phyloP scores from a whole-genome alignment of 2,888 invertebrate genomes.

The Bellardia bayeri region DNA sequence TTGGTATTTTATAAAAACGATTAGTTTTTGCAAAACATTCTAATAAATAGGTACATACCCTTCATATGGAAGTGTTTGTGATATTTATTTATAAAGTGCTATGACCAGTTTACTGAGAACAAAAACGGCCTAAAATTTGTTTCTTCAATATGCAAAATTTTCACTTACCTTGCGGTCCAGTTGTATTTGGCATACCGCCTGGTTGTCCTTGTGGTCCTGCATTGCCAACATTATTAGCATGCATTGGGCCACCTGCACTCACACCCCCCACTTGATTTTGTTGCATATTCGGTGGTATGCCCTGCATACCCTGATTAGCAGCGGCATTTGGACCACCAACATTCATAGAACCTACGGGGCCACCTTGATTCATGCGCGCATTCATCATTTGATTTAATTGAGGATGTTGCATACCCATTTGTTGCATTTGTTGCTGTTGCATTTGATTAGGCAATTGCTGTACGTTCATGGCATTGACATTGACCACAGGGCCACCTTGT shows the following conservation, averaged over 20 bases:
- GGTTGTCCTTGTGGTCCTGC: constrained; percentile 78
- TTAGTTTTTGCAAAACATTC: too few relatives aligned
- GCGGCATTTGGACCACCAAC: constrained; percentile 79
- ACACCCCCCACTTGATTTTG: constrained; percentile 81
- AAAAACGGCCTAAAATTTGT: neutral
- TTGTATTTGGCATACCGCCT: constrained; percentile 78
- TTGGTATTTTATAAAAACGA: too few relatives aligned
- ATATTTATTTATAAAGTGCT: too few relatives aligned
- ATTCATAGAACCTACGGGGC: constrained; percentile 78
- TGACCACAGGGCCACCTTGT: constrained; percentile 74
- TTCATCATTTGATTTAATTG: constrained; percentile 83
- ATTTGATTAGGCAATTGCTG: constrained; percentile 57
- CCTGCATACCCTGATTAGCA: constrained; percentile 80
- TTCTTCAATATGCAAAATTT: neutral
- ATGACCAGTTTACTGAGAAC: too few relatives aligned
- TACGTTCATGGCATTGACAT: constrained; percentile 71
- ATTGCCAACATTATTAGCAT: constrained; percentile 78
- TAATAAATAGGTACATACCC: too few relatives aligned
- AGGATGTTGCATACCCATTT: constrained; percentile 82
- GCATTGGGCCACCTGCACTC: constrained; percentile 77
- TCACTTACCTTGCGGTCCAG: constrained; percentile 78
- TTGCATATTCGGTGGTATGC: constrained; percentile 84
- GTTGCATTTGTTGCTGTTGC: constrained; percentile 67
- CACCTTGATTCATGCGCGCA: constrained; percentile 85
- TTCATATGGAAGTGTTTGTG: too few relatives aligned